Evolutionary conservation across 2,888 invertebrate species (phyloP), one percentile per base, ranked within the genome.

Genomic region (Tholera decimalis): DNA sequence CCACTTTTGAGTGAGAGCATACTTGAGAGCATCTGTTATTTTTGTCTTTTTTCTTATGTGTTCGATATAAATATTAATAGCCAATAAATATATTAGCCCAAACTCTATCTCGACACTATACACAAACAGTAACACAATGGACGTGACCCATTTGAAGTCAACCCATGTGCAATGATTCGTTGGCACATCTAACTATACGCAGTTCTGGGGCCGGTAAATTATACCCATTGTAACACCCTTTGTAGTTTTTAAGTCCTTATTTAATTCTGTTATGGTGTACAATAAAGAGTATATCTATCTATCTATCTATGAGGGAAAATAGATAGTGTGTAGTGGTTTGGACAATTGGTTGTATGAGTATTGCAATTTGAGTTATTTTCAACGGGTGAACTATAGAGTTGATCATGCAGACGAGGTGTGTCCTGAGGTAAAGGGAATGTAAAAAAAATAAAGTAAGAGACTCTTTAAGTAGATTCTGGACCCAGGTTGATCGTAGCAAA

Each of bases 81-180:
- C 35, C 11, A n/a, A 55, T 7, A 26, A 30, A 30, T 6, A 51
- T 39, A 53, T 56, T 28, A 39, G 8, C 18, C 2, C 9, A 57
- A 8, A 44, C 18, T 11, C 72, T 13, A 71, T 65, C 46, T 30
- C 22, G 41, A 55, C 30, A 30, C 37, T n/a, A n/a, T n/a, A 18
- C 6, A 22, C 33, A 39, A 53, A 24, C 26, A 63, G 20, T 7
- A 5, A 9, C 3, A 8, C 30, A 20, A 1, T 39, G 28, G 22
- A 50, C 41, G 41, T 55, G 65, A 37, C 41, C n/a, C 30, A 46
- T 41, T 51, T 56, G 26, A 43, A 2, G 24, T n/a, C 46, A 47
- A 72, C 0, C 22, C 55, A 43, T 43, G 59, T 56, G 66, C 24
- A 59, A 20, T 41, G 51, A 59, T 54, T 30, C 35, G 47, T n/a